Base-by-base conservation (phyloP, 2,888 invertebrate genomes). In the Cyaniris semiargus region DNA sequence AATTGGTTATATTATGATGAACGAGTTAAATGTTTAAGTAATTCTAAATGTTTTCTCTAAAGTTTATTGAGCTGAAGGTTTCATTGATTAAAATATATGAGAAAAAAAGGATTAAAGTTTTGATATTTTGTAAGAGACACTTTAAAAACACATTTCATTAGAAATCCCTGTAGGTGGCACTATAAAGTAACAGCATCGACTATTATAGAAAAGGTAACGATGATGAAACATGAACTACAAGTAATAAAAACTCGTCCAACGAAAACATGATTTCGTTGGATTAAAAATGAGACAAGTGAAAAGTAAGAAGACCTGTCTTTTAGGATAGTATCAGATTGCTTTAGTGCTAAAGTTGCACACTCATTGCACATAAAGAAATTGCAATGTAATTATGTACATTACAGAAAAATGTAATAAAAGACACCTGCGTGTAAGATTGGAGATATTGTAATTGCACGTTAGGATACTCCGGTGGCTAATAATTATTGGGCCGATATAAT, bases 401-500 rank as follows among this genome's bases (percentile, higher is more conserved):
- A 71, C n/a, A 71, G n/a, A 38, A 21, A 72, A 72, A 72, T 72
- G 72, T 72, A 72, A 72, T 72, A 72, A 71, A 71, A 71, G 8
- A 44, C 72, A 72, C 72, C 44, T 71, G 71, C 71, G 15, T 38
- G 71, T 38, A 44, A 44, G 38, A 72, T 44, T 72, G 38, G 44
- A 44, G 38, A 72, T 44, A 21, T 21, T 72, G 72, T 72, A 44
- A 44, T 72, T 38, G 38, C 44, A 72, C 72, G 44, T 44, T 44
- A 72, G 44, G 38, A 44, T 21, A 44, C 84, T 85, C 81, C 84
- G 82, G 83, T 85, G 86, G 85, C 84, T 88, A 86, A 80, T 79
- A 82, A 91, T 89, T 90, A 88, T 82, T 82, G 81, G 81, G 82
- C 84, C 85, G 81, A 88, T 92, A 85, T 92, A 93, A 93, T 93